Base-by-base conservation (phyloP, 2,888 invertebrate genomes). In the Trimorus sp. region DNA sequence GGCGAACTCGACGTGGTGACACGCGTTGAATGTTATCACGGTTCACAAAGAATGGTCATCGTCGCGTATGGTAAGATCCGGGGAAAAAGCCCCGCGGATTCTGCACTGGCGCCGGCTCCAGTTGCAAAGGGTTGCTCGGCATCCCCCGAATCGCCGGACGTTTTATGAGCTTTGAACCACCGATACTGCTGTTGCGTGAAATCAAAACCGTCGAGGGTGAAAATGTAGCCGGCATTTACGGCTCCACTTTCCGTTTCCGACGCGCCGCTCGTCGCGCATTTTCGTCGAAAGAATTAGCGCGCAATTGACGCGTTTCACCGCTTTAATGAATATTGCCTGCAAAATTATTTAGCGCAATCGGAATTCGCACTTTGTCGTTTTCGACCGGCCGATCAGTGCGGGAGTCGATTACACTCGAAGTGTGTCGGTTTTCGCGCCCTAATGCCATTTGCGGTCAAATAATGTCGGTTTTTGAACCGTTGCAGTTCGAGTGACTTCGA, bases 151-250 rank as follows among this genome's bases (percentile, higher is more conserved):
- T 70, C 77, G 54, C 51, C 60, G 59, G 56, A 56, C 53, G 71
- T 70, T 82, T 65, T 48, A 56, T 14, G 65, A 73, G 80, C 80
- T 83, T 83, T 80, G 79, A 79, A 78, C 68, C 65, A 78, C 36
- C 69, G 84, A 84, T 84, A 84, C 84, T 69, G 71, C 77, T 84
- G 84, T 84, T 69, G 56, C 49, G 63, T 80, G 81, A 80, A 78
- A 76, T 81, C 82, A 73, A 83, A 84, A 60, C 84, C 82, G 59
- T 76, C 65, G 76, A 79, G 69, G 76, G 75, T 48, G 75, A 62
- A 76, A 81, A 74, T 65, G 38, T 62, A 74, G 51, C 74, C 49
- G 63, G 68, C 74, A 69, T 79, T 79, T 79, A 74, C 69, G 51
- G 42, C 65, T 53, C 53, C 53, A 53, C 53, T 53, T 53, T 53